Evolutionary conservation across 1,140 invertebrate genomes (phyloP).

Genomic region (Sycophila sp.): DNA sequence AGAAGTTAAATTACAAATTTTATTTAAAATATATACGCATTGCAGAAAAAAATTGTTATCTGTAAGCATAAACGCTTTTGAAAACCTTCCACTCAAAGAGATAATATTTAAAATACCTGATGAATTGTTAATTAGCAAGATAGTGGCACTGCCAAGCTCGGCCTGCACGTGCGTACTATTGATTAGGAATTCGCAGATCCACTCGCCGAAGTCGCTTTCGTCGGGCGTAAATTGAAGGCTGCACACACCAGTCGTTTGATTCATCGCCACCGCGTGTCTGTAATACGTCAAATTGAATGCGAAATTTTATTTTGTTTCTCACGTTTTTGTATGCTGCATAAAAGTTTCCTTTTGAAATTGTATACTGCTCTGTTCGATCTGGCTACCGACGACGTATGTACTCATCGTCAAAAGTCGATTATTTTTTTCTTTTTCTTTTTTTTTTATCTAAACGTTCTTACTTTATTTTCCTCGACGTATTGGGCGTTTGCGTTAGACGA

Average conservation of each 20-base stretch:
- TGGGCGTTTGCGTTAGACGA: not conserved
- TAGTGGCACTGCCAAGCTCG: conserved; percentile 52
- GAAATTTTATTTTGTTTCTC: too few relatives aligned
- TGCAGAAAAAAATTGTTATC: too few relatives aligned
- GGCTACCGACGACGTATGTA: not conserved
- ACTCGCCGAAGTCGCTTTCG: conserved; percentile 57
- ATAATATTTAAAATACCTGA: conserved; percentile 49
- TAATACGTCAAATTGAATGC: conserved; percentile 9
- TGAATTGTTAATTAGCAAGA: conserved; percentile 52
- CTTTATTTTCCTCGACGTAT: conserved; percentile 22
- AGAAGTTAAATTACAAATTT: too few relatives aligned
- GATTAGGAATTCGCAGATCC: conserved; percentile 57
- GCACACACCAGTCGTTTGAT: conserved; percentile 57
- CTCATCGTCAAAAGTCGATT: not conserved
- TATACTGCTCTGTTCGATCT: too few relatives aligned
- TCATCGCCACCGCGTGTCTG: conserved; percentile 55
- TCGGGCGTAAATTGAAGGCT: conserved; percentile 59
- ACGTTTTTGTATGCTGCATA: not conserved
- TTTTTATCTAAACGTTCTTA: conserved; percentile 11
- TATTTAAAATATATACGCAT: too few relatives aligned
- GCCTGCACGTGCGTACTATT: conserved; percentile 38
- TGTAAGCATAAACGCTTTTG: too few relatives aligned
- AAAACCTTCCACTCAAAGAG: too few relatives aligned
- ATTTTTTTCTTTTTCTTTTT: too few relatives aligned
- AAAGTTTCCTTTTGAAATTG: too few relatives aligned